These are phyloP conservation scores for Callochromis pleurospilus DNA, from an alignment of 2,113 vertebrate species.

Conservation along the genomic window DNA sequence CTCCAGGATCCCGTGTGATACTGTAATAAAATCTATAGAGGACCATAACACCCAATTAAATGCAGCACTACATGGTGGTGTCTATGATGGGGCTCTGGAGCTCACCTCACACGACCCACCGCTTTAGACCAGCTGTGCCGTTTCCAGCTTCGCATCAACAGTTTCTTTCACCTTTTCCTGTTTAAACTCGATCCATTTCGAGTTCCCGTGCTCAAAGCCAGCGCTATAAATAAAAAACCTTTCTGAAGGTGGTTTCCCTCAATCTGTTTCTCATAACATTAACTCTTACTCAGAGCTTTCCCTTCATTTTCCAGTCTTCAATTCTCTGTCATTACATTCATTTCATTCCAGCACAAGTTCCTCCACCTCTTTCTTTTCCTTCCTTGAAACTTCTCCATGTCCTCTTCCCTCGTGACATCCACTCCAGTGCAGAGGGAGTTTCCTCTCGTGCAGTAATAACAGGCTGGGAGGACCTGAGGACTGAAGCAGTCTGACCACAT, in stretches of 20 bases:
- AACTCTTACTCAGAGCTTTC: background rate
- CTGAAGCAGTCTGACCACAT: background rate
- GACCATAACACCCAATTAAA: background rate
- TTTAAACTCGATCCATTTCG: background rate
- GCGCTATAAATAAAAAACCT: background rate
- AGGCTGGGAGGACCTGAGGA: background rate
- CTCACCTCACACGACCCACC: background rate
- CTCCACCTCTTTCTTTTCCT: background rate
- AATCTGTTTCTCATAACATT: background rate
- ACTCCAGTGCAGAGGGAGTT: background rate
- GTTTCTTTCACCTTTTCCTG: background rate
- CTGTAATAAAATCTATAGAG: background rate
- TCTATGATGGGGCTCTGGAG: accelerated
- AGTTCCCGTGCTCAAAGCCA: background rate
- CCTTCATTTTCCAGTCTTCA: background rate
- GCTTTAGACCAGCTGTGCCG: background rate
- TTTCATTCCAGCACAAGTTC: background rate
- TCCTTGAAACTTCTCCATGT: background rate
- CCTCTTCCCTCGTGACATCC: background rate
- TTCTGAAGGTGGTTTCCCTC: background rate
- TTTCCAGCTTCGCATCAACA: background rate
- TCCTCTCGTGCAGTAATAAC: constrained; percentile 19
- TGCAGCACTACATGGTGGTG: background rate
- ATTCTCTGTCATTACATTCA: background rate
- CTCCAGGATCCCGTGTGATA: background rate